These are phyloP conservation scores for Pseudonaja textilis DNA, from an alignment of 2,113 vertebrate species.

Conservation along the genomic window DNA sequence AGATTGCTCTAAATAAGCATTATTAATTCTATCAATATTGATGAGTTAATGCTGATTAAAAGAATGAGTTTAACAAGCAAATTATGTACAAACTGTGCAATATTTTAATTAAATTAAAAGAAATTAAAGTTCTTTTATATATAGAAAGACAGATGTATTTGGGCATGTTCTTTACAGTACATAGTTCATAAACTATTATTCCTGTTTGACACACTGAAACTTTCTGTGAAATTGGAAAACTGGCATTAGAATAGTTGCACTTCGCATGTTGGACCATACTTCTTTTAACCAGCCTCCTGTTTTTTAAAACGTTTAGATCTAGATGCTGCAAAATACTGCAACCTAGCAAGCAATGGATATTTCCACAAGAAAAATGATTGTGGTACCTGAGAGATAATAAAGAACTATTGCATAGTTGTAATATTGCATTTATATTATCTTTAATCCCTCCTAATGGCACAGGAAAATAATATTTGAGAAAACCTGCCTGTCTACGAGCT, in stretches of 20 bases:
- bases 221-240: background rate
- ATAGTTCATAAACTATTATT: background rate
- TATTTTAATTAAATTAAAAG: background rate
- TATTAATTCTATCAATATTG: background rate
- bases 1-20: background rate
- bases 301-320: background rate
- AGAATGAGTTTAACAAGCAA: background rate
- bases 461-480: background rate
- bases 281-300: background rate
- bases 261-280: background rate
- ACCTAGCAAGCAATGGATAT: background rate
- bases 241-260: background rate
- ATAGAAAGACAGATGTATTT: background rate
- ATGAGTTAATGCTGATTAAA: background rate
- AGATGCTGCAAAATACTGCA: background rate
- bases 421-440: background rate
- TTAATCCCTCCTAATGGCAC: background rate
- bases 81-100: background rate
- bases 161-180: background rate
- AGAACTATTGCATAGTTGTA: background rate
- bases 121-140: background rate
- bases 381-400: background rate
- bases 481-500: background rate
- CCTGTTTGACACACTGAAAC: background rate
- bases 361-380: background rate